Conservation (phyloP, 2,888 invertebrate species). For the Zaprionus obscuricornis region DNA sequence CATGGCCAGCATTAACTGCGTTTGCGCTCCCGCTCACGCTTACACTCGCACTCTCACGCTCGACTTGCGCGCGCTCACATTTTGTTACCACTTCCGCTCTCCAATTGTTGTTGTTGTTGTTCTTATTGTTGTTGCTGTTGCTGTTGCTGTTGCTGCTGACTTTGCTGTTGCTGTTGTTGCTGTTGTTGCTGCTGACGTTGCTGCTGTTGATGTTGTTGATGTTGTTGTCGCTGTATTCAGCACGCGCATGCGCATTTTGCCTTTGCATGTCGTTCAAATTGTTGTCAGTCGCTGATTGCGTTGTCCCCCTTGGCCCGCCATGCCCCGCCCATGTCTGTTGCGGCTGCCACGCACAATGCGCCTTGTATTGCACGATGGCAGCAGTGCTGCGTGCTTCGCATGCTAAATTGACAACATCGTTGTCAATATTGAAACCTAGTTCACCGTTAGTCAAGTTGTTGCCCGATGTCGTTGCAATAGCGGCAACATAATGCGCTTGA, state of each 20-base stretch:
- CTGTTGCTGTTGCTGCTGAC: neutral
- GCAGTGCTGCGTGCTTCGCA: conserved; percentile 20
- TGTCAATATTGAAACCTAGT: conserved; percentile 21
- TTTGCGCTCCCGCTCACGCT: conserved; percentile 56
- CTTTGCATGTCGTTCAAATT: conserved; percentile 46
- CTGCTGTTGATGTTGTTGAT: conserved; percentile 25
- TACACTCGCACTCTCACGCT: conserved; percentile 66
- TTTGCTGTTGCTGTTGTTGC: conserved; percentile 13
- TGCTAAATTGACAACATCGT: conserved; percentile 3
- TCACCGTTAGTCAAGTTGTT: conserved; percentile 49
- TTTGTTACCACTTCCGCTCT: conserved; percentile 73
- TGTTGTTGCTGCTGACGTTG: conserved; percentile 13
- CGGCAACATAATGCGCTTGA: conserved; percentile 2
- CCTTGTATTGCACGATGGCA: conserved; percentile 56
- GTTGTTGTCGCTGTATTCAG: conserved; percentile 63
- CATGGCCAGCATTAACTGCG: conserved; percentile 48
- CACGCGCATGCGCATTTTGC: conserved; percentile 71
- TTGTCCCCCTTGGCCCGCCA: conserved; percentile 26
- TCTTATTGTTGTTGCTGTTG: conserved; percentile 23
- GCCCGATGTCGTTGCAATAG: conserved; percentile 32
- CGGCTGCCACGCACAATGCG: conserved; percentile 64
- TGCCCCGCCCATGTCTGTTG: conserved; percentile 6
- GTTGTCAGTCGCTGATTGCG: conserved; percentile 30
- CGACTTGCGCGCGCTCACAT: conserved; percentile 69
- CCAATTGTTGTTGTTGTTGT: conserved; percentile 18